These are phyloP conservation scores for Centroberyx gerrardi DNA, from an alignment of 2,797 vertebrate species.

Conservation along the genomic window DNA sequence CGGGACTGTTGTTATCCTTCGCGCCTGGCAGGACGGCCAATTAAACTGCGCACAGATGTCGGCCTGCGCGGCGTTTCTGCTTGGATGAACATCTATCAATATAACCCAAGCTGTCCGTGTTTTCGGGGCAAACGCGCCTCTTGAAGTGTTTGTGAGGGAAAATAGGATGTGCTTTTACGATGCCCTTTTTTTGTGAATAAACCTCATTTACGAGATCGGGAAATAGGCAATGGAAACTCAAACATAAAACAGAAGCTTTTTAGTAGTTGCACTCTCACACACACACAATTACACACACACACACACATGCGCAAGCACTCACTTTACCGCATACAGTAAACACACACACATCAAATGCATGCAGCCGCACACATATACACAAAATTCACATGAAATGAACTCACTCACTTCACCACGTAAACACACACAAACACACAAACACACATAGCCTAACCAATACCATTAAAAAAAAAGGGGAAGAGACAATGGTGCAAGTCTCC, in stretches of 20 bases:
- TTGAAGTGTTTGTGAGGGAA: constrained; percentile 61
- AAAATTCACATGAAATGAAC: constrained; percentile 41
- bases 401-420: constrained; percentile 35
- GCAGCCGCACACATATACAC: constrained; percentile 44
- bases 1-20: constrained; percentile 29
- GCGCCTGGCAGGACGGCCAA: constrained; percentile 33
- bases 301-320: constrained; percentile 17
- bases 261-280: constrained; percentile 53
- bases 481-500: constrained; percentile 59
- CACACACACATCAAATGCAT: constrained; percentile 51
- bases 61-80: constrained; percentile 17
- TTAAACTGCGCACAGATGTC: constrained; percentile 45
- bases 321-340: constrained; percentile 56
- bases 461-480: constrained; percentile 30
- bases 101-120: constrained; percentile 33
- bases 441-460: constrained; percentile 27
- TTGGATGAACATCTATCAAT: constrained; percentile 51
- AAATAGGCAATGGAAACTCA: constrained; percentile 79
- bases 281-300: constrained; percentile 16
- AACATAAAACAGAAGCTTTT: constrained; percentile 77
- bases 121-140: constrained; percentile 31
- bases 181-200: constrained; percentile 73
- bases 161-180: constrained; percentile 67
- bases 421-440: constrained; percentile 28
- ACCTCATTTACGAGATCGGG: constrained; percentile 77